Evolutionary conservation across 1,140 invertebrate species (phyloP), one percentile per base, ranked within the genome.

Genomic region (Batillaria attramentaria): DNA sequence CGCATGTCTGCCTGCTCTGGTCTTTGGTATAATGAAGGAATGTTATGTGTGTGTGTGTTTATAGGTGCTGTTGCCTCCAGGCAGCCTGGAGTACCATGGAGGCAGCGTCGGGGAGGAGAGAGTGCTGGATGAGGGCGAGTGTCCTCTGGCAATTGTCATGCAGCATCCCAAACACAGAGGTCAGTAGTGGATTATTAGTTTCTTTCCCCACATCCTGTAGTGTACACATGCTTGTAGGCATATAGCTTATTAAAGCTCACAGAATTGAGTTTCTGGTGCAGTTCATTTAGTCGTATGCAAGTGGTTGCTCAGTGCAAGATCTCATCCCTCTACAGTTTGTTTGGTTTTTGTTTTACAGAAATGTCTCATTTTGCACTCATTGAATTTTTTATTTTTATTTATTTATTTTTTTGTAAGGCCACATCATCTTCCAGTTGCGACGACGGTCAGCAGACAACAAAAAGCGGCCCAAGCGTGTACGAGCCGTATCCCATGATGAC

Each of bases 81-180:
- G 86, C n/a, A 88, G 88, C 78, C 90, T 90, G 87, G 85, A 92
- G 88, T 91, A 92, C 81, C 89, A 92, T 87, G 88, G 92, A 84
- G 90, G 90, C 54, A 86, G 84, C 6, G 89, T 90, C 68, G 88
- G 88, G 31, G 89, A 92, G 87, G 97, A 99, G 91, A 97, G 97
- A 89, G 96, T 99, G 86, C 92, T 99, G 82, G 97, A 99, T 90
- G 97, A 99, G 88, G 97, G 98, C 88, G 98, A 99, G 90, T 99
- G 97, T 92, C 98, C 98, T 43, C 92, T 99, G 78, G 96, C 96
- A 33, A 98, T 99, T 88, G 88, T 91, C 39, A 87, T 90, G 83
- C 87, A 91, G 57, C 90, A 91, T 85, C 87, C 90, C 28, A 87
- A 90, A 39, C 86, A 79, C 18, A 87, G 84, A 92, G 95, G 96